phyloP scores from a whole-genome alignment of 35 echinoderm and acorn worm genomes.

The Amphiura filiformis region DNA sequence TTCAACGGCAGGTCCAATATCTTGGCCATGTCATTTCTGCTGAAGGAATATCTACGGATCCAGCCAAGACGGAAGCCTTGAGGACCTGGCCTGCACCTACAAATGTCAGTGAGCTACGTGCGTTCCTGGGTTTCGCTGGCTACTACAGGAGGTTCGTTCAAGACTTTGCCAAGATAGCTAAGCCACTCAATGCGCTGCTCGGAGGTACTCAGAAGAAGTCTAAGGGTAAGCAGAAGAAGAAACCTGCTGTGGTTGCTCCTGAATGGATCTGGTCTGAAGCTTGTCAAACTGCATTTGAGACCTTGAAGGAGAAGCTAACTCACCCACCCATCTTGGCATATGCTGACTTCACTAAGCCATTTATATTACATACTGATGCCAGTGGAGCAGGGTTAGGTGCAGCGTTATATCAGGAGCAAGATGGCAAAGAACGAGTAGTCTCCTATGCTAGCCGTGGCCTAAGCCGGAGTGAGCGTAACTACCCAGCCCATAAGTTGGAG shows the following conservation, averaged over 20 bases:
- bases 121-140: conserved; percentile 46
- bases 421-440: not conserved
- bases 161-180: conserved; percentile 52
- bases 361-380: conserved; percentile 56
- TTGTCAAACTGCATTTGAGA: conserved; percentile 15
- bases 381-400: conserved; percentile 58
- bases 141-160: conserved; percentile 49
- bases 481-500: conserved; percentile 39
- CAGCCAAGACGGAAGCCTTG: conserved; percentile 14
- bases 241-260: not conserved
- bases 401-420: conserved; percentile 44
- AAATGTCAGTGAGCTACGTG: conserved; percentile 18
- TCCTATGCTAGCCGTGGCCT: conserved; percentile 4
- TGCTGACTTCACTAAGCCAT: conserved; percentile 41
- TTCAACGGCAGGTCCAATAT: conserved; percentile 35
- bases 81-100: not conserved
- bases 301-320: conserved; percentile 15
- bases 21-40: conserved; percentile 38
- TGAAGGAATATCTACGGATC: conserved; percentile 4
- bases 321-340: not conserved
- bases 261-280: conserved; percentile 25
- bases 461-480: conserved; percentile 23
- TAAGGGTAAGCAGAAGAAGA: not conserved
- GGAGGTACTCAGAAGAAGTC: not conserved
- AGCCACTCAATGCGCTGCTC: conserved; percentile 23